Base-by-base conservation (phyloP, 2,888 invertebrate species). In the Stegana nigrithorax region DNA sequence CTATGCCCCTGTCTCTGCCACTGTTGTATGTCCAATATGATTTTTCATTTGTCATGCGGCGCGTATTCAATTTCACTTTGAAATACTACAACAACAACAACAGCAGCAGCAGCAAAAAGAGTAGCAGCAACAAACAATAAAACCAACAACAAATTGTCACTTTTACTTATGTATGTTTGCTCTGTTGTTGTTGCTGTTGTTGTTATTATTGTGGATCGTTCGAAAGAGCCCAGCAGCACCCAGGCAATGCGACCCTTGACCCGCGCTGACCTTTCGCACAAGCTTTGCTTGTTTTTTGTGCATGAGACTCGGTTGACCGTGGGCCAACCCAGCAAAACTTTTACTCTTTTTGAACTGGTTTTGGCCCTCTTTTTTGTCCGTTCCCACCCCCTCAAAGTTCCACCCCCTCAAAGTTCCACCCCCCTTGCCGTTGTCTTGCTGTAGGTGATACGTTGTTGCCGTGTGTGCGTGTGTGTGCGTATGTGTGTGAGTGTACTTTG, bases 11-110 rank as follows among this genome's bases (percentile, higher is more conserved):
- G n/a, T 2, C 42, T n/a, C 29, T 21, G 23, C 21, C 1, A 1
- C 4, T 47, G 25, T 47, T 47, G 47, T 47, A 17, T 27, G 25
- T 51, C 10, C 26, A 55, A 27, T 55, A 10, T 57, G 56, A 42
- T 57, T 57, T 55, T 55, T 39, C 32, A 55, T 51, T 51, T 27
- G 51, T 51, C 26, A 51, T 51, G 2, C 12, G n/a, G 17, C 12
- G 42, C 42, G 42, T 42, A 42, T 42, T 12, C 42, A 42, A 42
- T 42, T 42, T 42, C 42, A 12, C 42, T 42, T 42, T 42, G 42
- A 10, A 42, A 42, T 2, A 2, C 6, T n/a, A n/a, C 42, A 42
- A 42, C 39, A 39, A 39, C 14, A 39, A 39, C 39, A 39, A 39
- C 39, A 39, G n/a, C 39, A 39, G n/a, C 39, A 39, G n/a, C 2